Evolutionary conservation across 30 jellyfish, hydroid and myxozoan genomes (phyloP).

Genomic region (Cassiopea andromeda): DNA sequence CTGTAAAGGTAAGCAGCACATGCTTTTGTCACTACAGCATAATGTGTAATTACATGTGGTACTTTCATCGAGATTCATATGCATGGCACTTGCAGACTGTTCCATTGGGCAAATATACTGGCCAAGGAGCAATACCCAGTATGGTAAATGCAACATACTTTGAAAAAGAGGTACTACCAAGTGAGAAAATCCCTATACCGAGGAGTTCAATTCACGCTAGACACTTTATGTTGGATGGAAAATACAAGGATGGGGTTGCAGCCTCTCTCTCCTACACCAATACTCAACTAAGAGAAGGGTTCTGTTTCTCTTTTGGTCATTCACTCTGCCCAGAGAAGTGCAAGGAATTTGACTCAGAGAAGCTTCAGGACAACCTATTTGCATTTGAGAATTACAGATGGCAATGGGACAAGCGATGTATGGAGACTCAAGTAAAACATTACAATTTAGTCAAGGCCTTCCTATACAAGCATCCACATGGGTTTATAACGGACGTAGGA

Average conservation of each 20-base stretch:
- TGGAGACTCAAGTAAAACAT: slow-evolving; percentile 13
- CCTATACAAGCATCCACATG: neutral
- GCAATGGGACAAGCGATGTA: slow-evolving; percentile 68
- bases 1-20: slow-evolving; percentile 6
- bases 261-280: slow-evolving; percentile 20
- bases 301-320: slow-evolving; percentile 17
- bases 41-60: slow-evolving; percentile 65
- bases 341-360: slow-evolving; percentile 10
- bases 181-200: slow-evolving; percentile 51
- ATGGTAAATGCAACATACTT: slow-evolving; percentile 40
- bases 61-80: slow-evolving; percentile 46
- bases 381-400: slow-evolving; percentile 47
- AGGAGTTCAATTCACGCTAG: slow-evolving; percentile 48
- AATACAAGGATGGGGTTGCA: slow-evolving; percentile 5
- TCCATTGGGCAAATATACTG: slow-evolving; percentile 51
- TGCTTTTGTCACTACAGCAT: slow-evolving; percentile 58
- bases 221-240: slow-evolving; percentile 24
- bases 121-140: slow-evolving; percentile 37
- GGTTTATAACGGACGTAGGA: neutral
- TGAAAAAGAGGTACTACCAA: slow-evolving; percentile 25
- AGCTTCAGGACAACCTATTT: slow-evolving; percentile 35
- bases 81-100: slow-evolving; percentile 56
- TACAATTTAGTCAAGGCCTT: neutral
- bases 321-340: slow-evolving; percentile 51
- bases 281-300: slow-evolving; percentile 4